These are phyloP conservation scores for Lepidonotus clava DNA, from an alignment of 2,888 invertebrate genomes.

Conservation along the genomic window DNA sequence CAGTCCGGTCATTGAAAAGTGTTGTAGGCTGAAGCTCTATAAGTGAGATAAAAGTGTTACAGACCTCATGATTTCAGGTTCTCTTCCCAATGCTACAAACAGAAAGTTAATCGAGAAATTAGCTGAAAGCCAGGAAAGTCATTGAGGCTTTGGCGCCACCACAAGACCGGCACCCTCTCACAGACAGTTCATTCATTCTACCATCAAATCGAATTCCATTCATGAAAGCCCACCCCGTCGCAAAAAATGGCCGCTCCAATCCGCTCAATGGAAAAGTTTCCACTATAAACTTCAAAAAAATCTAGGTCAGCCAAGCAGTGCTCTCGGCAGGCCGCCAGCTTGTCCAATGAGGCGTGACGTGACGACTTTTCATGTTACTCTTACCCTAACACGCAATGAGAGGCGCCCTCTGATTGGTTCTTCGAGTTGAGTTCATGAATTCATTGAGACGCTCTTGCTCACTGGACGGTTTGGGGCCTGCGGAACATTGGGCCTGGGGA, in stretches of 20 bases:
- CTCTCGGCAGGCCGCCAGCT: not conserved
- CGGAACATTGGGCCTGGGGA: no score
- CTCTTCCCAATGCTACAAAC: not conserved
- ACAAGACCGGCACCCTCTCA: not conserved
- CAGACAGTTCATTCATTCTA: not conserved
- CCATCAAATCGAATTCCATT: constrained; percentile 31
- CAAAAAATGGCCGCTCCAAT: not conserved
- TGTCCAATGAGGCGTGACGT: constrained; percentile 15
- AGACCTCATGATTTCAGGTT: no score
- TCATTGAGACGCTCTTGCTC: not conserved
- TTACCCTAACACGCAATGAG: constrained; percentile 13
- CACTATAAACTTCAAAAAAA: constrained; percentile 24
- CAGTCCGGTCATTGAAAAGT: no score
- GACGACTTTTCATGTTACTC: constrained; percentile 28
- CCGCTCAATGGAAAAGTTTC: not conserved
- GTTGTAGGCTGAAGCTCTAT: no score
- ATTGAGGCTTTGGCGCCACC: not conserved
- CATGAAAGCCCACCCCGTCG: not conserved
- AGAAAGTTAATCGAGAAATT: not conserved
- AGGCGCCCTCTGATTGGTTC: not conserved
- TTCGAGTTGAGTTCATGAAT: not conserved
- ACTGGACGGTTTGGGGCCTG: not conserved
- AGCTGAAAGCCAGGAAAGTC: not conserved
- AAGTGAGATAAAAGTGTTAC: no score
- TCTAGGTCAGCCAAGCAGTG: constrained; percentile 15